Evolutionary conservation across 2,797 vertebrate species (phyloP).

Genomic region (Hybognathus amarus): DNA sequence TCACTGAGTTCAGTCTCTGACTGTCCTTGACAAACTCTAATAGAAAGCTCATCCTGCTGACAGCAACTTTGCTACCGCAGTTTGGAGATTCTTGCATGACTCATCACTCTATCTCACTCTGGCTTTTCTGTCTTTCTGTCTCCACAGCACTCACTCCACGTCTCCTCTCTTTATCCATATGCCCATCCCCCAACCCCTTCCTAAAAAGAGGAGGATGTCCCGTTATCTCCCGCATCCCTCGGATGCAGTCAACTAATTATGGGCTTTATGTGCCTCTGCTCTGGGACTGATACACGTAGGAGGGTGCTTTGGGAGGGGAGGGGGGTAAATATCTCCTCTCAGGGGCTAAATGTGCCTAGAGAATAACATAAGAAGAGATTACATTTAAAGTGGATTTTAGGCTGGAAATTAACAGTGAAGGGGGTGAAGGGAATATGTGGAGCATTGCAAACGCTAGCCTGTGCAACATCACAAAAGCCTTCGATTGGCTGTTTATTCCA

Average conservation of each 20-base stretch:
- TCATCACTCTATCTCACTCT: constrained; percentile 42
- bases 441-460: constrained; percentile 6
- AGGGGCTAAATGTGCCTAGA: constrained; percentile 29
- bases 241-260: constrained; percentile 52
- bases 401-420: constrained; percentile 38
- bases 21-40: constrained; percentile 26
- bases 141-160: background rate
- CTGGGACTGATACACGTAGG: constrained; percentile 45
- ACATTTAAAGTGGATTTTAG: constrained; percentile 50
- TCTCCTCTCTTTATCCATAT: constrained; percentile 14
- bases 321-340: constrained; percentile 40
- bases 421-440: constrained; percentile 15
- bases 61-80: constrained; percentile 29
- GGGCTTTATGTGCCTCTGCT: constrained; percentile 43
- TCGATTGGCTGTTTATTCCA: constrained; percentile 35
- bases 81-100: constrained; percentile 42
- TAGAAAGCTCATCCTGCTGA: constrained; percentile 49
- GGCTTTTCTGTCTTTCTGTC: background rate
- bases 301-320: background rate
- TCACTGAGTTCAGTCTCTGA: constrained; percentile 27
- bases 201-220: constrained; percentile 17
- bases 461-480: background rate
- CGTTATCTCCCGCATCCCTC: constrained; percentile 34
- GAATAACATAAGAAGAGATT: constrained; percentile 50
- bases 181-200: background rate